Percentiles rank a stretch among this genome's conserved stretches.
Conservation (phyloP, 2,888 invertebrate genomes). For the Aleiodes alternator region DNA sequence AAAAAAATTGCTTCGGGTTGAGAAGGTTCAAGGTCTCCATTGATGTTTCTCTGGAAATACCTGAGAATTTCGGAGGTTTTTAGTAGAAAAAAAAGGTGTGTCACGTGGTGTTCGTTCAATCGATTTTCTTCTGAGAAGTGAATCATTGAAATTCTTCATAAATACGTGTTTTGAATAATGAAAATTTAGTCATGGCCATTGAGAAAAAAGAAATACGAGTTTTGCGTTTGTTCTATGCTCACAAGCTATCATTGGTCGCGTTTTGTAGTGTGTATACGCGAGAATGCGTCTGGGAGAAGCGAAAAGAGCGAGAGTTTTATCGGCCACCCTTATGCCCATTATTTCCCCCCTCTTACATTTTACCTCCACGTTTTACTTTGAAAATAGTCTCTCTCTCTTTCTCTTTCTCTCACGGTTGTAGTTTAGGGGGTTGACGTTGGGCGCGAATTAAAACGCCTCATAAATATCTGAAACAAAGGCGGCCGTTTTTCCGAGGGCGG, state of each 20-base stretch:
- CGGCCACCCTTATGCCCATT: conserved; percentile 73
- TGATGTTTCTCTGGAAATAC: too few species aligned
- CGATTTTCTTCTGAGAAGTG: too few species aligned
- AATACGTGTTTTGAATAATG: neutral
- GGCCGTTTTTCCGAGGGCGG: conserved; percentile 69
- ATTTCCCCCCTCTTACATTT: conserved; percentile 63
- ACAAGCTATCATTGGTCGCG: neutral
- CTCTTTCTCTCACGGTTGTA: conserved; percentile 42
- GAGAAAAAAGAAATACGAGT: conserved; percentile 15
- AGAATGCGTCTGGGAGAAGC: conserved; percentile 13
- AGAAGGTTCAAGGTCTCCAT: too few species aligned
- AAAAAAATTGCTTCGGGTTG: too few species aligned
- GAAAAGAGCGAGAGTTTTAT: conserved; percentile 62
- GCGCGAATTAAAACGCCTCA: conserved; percentile 76
- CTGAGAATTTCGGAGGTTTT: too few species aligned
- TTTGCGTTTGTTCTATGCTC: conserved; percentile 15
- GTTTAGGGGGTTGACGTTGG: conserved; percentile 66
- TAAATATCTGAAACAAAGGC: conserved; percentile 76
- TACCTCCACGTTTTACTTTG: conserved; percentile 50
- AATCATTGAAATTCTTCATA: too few species aligned
- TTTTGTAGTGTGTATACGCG: conserved; percentile 13
- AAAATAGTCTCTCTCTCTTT: conserved; percentile 39
- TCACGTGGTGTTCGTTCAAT: too few species aligned
- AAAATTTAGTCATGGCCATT: conserved; percentile 28
- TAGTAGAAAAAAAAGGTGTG: too few species aligned